Evolutionary conservation across 1,140 invertebrate species (phyloP).

Genomic region (Zaprionus camerounensis): DNA sequence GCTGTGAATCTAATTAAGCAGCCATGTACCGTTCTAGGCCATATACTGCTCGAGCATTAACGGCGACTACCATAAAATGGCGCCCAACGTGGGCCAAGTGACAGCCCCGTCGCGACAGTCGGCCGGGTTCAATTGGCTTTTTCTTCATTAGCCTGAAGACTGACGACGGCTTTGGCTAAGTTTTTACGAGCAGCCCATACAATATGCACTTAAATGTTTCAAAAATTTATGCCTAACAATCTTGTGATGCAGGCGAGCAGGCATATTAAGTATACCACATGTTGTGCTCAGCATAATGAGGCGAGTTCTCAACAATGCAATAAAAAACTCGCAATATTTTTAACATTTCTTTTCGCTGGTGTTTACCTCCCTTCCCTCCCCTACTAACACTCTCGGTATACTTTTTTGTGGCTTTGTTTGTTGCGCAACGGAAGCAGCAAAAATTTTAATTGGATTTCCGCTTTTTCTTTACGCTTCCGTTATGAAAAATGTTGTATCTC

Average conservation of each 20-base stretch:
- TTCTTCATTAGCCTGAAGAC: conserved; percentile 37
- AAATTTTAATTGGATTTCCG: conserved; percentile 79
- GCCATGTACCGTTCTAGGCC: conserved; percentile 36
- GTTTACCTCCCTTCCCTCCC: neutral
- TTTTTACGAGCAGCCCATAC: conserved; percentile 51
- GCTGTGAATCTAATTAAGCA: conserved; percentile 73
- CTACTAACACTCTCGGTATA: neutral
- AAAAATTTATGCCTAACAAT: conserved; percentile 34
- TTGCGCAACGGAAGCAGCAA: conserved; percentile 43
- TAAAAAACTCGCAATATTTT: conserved; percentile 43
- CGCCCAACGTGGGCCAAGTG: conserved; percentile 50
- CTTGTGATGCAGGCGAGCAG: conserved; percentile 30
- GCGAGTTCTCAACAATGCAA: conserved; percentile 18
- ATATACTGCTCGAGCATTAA: conserved; percentile 9
- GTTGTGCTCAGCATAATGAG: conserved; percentile 41
- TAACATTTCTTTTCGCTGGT: conserved; percentile 28
- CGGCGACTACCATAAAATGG: conserved; percentile 58
- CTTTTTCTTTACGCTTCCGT: conserved; percentile 34
- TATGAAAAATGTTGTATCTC: conserved; percentile 29
- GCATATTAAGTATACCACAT: conserved; percentile 73
- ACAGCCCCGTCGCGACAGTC: conserved; percentile 21
- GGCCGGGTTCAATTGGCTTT: conserved; percentile 34
- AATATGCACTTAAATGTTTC: conserved; percentile 65
- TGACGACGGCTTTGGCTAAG: conserved; percentile 14
- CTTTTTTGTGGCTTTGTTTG: conserved; percentile 27